Base-by-base conservation (phyloP, 2,797 vertebrate genomes). In the Pseudochromis fuscus region DNA sequence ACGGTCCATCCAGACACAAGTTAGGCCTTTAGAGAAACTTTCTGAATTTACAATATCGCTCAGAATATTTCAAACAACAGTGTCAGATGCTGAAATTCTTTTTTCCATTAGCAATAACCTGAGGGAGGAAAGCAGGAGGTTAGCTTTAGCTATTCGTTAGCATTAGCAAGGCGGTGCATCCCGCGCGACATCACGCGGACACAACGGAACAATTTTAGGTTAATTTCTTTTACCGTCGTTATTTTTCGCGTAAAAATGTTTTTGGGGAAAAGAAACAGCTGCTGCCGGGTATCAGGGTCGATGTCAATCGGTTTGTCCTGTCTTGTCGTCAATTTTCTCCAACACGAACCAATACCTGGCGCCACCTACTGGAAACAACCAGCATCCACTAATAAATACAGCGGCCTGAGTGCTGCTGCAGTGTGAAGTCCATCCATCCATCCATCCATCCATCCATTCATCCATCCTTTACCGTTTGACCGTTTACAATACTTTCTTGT, bases 341-440 rank as follows among this genome's bases (percentile, higher is more conserved):
- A 15, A 23, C 15, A 0, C 8, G 0, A 28, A 8, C 4, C 10
- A 8, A 16, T 18, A 6, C 9, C 61, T 15, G 16, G 63, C 66
- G 80, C 70, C 67, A 16, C 66, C 83, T 72, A 12, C 25, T 38
- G 80, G 60, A 28, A n/a, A 13, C 19, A 23, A 12, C 21, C 9
- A 13, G 2, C 2, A 9, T 23, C 11, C 19, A 38, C 3, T 38
- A 16, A 4, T 16, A 16, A 16, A 5, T 38, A 16, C 37, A 38
- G n/a, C 44, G 23, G 9, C 21, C 42, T 23, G 19, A 4, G 13
- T 4, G 10, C 19, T 23, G 1, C 42, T n/a, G 5, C 35, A 5
- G 2, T 38, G 35, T 15, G n/a, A n/a, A n/a, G n/a, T n/a, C n/a
- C n/a, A n/a, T n/a, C n/a, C n/a, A n/a, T n/a, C n/a, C n/a, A n/a